phyloP scores from a whole-genome alignment of 2,113 vertebrate genomes.

The Pteruthius melanotis region DNA sequence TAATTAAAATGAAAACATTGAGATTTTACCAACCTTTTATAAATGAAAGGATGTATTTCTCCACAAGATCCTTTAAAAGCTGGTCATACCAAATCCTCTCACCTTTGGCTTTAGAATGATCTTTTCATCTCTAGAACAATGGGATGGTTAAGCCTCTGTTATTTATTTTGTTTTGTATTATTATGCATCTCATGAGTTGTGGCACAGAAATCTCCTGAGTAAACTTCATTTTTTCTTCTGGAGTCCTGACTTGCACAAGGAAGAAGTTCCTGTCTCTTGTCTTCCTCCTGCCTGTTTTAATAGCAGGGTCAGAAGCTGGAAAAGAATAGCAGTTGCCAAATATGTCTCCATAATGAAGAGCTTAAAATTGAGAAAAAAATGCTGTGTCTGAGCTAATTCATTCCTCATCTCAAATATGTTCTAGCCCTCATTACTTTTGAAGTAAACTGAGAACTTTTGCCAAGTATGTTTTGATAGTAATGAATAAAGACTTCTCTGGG shows the following conservation, averaged over 20 bases:
- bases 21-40: background rate
- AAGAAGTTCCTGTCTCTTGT: background rate
- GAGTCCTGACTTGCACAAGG: background rate
- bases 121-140: background rate
- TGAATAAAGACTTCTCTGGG: constrained; percentile 4
- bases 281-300: background rate
- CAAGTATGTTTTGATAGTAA: constrained; percentile 6
- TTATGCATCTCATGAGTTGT: background rate
- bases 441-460: background rate
- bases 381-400: background rate
- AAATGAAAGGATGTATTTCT: background rate
- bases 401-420: background rate
- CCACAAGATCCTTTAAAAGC: background rate
- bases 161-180: background rate
- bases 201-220: background rate
- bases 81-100: background rate
- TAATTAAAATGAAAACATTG: background rate
- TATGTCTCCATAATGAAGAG: background rate
- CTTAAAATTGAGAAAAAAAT: background rate
- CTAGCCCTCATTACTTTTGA: background rate
- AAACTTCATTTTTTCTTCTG: background rate
- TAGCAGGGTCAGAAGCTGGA: background rate
- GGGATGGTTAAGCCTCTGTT: background rate
- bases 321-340: background rate
- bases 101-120: background rate